phyloP scores from a whole-genome alignment of 2,113 vertebrate species.

The Leptocoma aspasia region DNA sequence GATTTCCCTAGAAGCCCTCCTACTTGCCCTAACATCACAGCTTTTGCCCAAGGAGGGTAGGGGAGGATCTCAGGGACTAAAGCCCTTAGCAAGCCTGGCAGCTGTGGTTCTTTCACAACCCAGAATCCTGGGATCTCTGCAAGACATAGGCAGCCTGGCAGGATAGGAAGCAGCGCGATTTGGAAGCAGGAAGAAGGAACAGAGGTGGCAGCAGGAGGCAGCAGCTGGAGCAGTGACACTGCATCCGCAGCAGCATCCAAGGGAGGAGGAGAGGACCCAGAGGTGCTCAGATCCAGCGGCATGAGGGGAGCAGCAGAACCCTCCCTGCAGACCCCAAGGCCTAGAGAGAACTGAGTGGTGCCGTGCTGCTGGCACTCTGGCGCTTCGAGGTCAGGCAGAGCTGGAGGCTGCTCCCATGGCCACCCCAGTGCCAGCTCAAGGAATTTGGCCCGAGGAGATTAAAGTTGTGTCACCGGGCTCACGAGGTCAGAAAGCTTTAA shows the following conservation, averaged over 20 bases:
- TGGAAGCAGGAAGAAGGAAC: neutral
- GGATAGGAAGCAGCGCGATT: neutral
- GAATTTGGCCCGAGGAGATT: neutral
- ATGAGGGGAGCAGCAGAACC: neutral
- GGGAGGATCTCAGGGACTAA: neutral
- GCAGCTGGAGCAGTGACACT: neutral
- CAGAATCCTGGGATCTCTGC: neutral
- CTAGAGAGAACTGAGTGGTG: neutral
- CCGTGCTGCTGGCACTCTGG: fast-evolving
- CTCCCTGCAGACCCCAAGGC: neutral
- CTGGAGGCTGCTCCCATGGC: neutral
- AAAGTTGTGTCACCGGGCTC: neutral
- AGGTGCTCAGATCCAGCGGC: neutral
- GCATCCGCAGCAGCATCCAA: neutral
- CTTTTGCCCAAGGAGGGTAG: neutral
- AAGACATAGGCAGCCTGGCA: neutral
- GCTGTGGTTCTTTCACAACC: neutral
- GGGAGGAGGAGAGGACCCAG: neutral
- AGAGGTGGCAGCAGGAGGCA: neutral
- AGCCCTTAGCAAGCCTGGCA: neutral
- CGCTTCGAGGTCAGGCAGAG: neutral
- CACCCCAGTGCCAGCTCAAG: neutral
- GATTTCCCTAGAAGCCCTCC: neutral
- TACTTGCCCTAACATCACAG: neutral
- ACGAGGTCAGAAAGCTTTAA: neutral